Conservation (phyloP, 2,888 invertebrate species). For the Pinctada fucata region DNA sequence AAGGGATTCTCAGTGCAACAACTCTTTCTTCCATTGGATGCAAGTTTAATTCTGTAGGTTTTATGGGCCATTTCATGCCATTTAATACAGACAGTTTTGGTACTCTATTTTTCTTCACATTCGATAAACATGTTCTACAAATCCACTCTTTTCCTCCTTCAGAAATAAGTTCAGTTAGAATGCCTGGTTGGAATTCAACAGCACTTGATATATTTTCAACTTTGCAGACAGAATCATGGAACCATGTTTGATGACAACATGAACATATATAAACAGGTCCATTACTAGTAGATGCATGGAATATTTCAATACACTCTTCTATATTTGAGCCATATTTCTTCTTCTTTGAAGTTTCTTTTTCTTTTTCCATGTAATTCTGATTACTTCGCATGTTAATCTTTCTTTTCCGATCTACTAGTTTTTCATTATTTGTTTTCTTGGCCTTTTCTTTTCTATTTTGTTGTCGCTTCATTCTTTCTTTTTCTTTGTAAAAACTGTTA, state of each 20-base stretch:
- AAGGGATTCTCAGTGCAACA: slow-evolving; percentile 46
- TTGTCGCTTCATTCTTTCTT: neutral
- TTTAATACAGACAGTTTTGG: slow-evolving; percentile 40
- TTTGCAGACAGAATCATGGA: slow-evolving; percentile 18
- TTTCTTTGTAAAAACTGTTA: neutral
- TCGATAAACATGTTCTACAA: slow-evolving; percentile 23
- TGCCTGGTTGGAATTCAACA: neutral
- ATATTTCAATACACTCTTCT: slow-evolving; percentile 21
- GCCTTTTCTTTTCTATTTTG: slow-evolving; percentile 3
- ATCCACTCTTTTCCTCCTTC: slow-evolving; percentile 24
- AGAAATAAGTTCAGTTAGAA: slow-evolving; percentile 11
- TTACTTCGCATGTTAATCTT: no score
- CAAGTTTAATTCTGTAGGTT: slow-evolving; percentile 43
- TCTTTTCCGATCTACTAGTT: no score
- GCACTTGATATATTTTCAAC: neutral
- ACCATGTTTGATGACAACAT: slow-evolving; percentile 35
- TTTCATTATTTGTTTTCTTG: neutral
- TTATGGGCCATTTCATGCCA: slow-evolving; percentile 44
- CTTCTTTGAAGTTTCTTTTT: neutral
- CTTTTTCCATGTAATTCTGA: no score
- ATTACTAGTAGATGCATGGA: slow-evolving; percentile 10
- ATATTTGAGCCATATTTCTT: slow-evolving; percentile 5
- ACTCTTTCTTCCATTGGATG: slow-evolving; percentile 46
- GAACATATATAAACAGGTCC: slow-evolving; percentile 29
- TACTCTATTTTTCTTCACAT: slow-evolving; percentile 23